Conservation (phyloP, 2,113 vertebrate genomes). For the Ranitomeya variabilis region DNA sequence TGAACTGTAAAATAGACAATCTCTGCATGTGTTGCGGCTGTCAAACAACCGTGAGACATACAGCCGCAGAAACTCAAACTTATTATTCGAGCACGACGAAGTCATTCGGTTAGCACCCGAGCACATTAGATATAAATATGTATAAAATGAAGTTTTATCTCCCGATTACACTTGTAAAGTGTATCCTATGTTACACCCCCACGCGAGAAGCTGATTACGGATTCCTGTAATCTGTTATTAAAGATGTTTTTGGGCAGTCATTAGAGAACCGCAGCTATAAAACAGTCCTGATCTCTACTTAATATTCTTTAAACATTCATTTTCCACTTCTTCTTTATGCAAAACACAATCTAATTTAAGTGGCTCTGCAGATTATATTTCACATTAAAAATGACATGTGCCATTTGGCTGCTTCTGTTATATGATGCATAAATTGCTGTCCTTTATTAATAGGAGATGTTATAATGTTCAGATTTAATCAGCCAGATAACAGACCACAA, state of each 20-base stretch:
- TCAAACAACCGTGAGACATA: too few relatives aligned
- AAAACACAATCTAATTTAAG: constrained; percentile 54
- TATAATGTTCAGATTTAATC: constrained; percentile 30
- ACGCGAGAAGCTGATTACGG: constrained; percentile 21
- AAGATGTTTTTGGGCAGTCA: background rate
- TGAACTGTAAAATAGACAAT: too few relatives aligned
- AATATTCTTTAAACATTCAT: constrained; percentile 42
- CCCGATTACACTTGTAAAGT: background rate
- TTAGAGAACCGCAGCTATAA: background rate
- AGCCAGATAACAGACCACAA: constrained; percentile 39
- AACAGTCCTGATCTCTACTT: background rate
- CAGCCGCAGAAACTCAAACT: too few relatives aligned
- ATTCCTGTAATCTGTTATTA: constrained; percentile 19
- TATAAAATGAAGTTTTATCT: background rate
- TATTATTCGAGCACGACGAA: too few relatives aligned
- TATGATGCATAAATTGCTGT: constrained; percentile 50
- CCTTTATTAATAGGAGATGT: constrained; percentile 53
- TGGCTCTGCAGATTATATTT: constrained; percentile 49
- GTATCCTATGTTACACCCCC: background rate
- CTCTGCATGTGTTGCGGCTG: too few relatives aligned
- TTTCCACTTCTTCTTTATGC: constrained; percentile 42
- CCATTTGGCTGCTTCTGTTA: constrained; percentile 49
- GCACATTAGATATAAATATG: background rate
- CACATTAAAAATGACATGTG: constrained; percentile 57
- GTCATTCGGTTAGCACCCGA: too few relatives aligned